Percentiles rank a stretch among this genome's conserved stretches.
These are phyloP conservation scores for Flabesymbios commensalis DNA, from an alignment of 2,888 invertebrate species.

Conservation along the genomic window DNA sequence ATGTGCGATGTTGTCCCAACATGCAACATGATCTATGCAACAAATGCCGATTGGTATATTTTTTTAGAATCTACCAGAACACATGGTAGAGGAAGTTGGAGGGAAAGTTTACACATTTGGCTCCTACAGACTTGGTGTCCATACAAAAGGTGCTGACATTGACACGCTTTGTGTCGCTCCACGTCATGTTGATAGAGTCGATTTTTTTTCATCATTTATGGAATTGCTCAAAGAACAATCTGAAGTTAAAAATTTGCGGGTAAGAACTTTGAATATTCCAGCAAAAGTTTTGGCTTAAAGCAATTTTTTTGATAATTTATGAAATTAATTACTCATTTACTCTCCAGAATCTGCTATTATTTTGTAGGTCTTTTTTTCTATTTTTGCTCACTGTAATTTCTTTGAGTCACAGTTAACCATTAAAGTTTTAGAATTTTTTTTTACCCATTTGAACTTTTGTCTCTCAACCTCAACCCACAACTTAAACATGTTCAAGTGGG, in stretches of 20 bases:
- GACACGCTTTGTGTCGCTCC: conserved; percentile 98
- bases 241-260: conserved; percentile 82
- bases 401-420: too few relatives aligned
- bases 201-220: conserved; percentile 95
- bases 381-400: too few relatives aligned
- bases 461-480: too few relatives aligned
- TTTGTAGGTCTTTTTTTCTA: too few relatives aligned
- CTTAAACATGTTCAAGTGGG: too few relatives aligned
- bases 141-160: conserved; percentile 95
- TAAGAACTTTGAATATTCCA: conserved; percentile 57
- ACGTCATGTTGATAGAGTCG: conserved; percentile 87
- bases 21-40: neutral
- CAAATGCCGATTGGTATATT: neutral
- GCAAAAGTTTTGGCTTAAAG: too few relatives aligned
- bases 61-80: conserved; percentile 83
- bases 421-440: too few relatives aligned
- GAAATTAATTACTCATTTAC: too few relatives aligned
- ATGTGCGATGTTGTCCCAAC: too few relatives aligned
- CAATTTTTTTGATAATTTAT: too few relatives aligned
- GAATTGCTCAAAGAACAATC: conserved; percentile 84
- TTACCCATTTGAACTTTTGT: too few relatives aligned
- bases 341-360: too few relatives aligned
- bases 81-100: conserved; percentile 83
- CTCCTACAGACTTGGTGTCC: conserved; percentile 87
- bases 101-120: conserved; percentile 99